Conservation (phyloP, 1,140 invertebrate genomes). For the Drosophila mauritiana region DNA sequence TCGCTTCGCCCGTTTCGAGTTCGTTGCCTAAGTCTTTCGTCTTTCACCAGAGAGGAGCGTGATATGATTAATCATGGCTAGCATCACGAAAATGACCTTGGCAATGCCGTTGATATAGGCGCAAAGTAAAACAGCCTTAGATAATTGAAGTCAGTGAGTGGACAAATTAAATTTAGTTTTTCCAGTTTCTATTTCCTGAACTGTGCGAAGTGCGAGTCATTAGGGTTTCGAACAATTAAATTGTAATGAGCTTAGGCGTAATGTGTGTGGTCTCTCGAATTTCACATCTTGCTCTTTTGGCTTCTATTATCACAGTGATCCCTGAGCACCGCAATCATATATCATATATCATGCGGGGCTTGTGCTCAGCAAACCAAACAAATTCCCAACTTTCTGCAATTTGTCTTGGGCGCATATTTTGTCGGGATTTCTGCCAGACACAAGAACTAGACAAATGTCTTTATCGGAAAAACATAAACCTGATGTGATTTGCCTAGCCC, state of each 20-base stretch:
- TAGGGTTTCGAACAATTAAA: conserved; percentile 42
- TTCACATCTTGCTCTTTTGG: conserved; percentile 19
- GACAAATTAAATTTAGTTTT: conserved; percentile 35
- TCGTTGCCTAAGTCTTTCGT: conserved; percentile 57
- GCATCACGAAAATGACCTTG: conserved; percentile 55
- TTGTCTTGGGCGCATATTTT: conserved; percentile 43
- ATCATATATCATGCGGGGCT: conserved; percentile 60
- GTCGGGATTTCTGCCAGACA: conserved; percentile 27
- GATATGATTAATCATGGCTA: conserved; percentile 60
- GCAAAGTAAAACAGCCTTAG: conserved; percentile 17
- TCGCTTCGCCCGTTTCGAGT: conserved; percentile 49
- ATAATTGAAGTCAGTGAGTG: conserved; percentile 55
- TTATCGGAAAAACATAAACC: conserved; percentile 29
- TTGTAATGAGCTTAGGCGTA: conserved; percentile 27
- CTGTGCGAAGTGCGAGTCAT: conserved; percentile 27
- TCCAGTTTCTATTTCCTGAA: conserved; percentile 31
- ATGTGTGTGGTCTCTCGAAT: conserved; percentile 13
- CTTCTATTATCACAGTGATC: conserved; percentile 27
- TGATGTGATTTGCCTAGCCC: conserved; percentile 34
- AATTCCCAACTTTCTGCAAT: conserved; percentile 62
- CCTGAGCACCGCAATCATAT: conserved; percentile 11
- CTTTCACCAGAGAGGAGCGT: conserved; percentile 7
- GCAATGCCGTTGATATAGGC: conserved; percentile 39
- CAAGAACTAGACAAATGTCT: conserved; percentile 45
- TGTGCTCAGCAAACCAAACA: conserved; percentile 22